These are phyloP conservation scores for Leptonema lineaticorne DNA, from an alignment of 1,140 invertebrate genomes.

Conservation along the genomic window DNA sequence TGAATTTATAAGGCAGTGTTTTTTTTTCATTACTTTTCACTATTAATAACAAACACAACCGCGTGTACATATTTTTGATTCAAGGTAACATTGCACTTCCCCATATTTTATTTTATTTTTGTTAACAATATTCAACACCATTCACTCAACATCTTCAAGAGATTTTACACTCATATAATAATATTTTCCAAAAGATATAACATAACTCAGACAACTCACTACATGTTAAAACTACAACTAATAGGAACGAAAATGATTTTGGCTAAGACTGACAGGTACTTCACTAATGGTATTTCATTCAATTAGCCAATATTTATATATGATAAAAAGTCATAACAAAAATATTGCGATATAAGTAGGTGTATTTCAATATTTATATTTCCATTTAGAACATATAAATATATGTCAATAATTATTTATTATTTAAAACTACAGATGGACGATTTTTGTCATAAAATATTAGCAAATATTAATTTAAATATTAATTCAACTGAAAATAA, in stretches of 20 bases:
- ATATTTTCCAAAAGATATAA: slow-evolving; percentile 24
- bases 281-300: background rate
- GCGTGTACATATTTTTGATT: slow-evolving; percentile 9
- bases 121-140: too few species aligned
- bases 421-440: too few species aligned
- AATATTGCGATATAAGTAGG: background rate
- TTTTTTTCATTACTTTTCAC: slow-evolving; percentile 24
- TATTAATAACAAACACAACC: slow-evolving; percentile 34
- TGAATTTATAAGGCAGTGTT: slow-evolving; percentile 37
- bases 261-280: slow-evolving; percentile 12
- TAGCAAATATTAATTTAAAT: too few species aligned
- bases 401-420: too few species aligned
- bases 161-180: slow-evolving; percentile 11
- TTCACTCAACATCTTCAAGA: slow-evolving; percentile 3
- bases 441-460: too few species aligned
- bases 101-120: background rate
- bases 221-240: slow-evolving; percentile 38
- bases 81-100: slow-evolving; percentile 3
- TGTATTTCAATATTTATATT: too few species aligned
- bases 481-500: too few species aligned
- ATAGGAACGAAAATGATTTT: slow-evolving; percentile 39
- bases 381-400: too few species aligned
- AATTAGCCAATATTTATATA: slow-evolving; percentile 8
- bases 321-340: too few species aligned
- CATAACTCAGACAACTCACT: slow-evolving; percentile 25